phyloP scores from a whole-genome alignment of 2,113 vertebrate species.

The Manacus vitellinus region DNA sequence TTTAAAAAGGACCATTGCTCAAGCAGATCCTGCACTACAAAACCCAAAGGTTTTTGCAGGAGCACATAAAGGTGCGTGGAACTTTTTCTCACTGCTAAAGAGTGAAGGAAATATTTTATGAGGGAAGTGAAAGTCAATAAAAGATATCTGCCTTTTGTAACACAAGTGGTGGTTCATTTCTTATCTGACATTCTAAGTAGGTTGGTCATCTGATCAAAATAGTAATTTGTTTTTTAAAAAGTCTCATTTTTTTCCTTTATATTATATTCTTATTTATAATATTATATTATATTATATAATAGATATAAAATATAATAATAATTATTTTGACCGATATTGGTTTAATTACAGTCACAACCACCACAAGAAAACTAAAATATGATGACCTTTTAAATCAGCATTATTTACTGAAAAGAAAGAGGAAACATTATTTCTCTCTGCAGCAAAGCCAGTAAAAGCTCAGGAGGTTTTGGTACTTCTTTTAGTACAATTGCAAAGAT shows the following conservation, averaged over 20 bases:
- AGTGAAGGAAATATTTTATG: neutral
- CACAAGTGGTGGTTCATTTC: neutral
- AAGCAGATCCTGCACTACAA: neutral
- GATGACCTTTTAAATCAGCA: slow-evolving; percentile 21
- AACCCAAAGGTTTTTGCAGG: neutral
- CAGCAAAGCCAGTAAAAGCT: neutral
- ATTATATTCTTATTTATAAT: too few relatives aligned
- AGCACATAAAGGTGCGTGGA: neutral
- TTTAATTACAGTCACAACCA: slow-evolving; percentile 4
- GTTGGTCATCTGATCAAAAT: neutral
- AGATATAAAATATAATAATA: neutral
- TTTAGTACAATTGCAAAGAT: slow-evolving; percentile 4
- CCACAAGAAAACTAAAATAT: neutral
- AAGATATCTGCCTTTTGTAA: neutral
- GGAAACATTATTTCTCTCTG: neutral
- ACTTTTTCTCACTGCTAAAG: neutral
- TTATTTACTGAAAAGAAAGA: neutral
- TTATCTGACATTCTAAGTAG: neutral
- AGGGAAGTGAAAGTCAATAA: neutral
- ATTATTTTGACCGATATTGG: slow-evolving; percentile 8
- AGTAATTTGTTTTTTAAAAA: neutral
- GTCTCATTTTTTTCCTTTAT: slow-evolving; percentile 28
- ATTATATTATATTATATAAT: too few relatives aligned
- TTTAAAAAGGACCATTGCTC: neutral
- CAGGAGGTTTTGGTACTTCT: neutral